Evolutionary conservation across 2,888 invertebrate species (phyloP), one percentile per base, ranked within the genome.

Genomic region (Zonitis immaculata): DNA sequence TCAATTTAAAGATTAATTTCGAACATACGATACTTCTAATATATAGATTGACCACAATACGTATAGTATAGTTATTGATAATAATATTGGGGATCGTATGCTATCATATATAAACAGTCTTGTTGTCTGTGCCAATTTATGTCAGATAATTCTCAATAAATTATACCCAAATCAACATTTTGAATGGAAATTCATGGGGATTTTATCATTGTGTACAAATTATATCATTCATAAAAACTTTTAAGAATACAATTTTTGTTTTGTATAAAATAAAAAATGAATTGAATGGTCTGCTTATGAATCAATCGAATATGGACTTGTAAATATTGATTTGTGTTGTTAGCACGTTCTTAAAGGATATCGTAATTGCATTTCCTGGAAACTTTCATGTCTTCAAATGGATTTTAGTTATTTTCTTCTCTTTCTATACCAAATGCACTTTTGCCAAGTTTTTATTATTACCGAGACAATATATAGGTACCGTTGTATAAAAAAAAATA

Each of bases 391-490:
- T 12, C 54, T 59, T 61, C 32, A 64, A 67, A 64, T 65, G 63
- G 65, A 66, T 65, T 65, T 58, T 57, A 49, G 52, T 55, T 57
- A 61, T 63, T n/a, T n/a, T n/a, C n/a, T n/a, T n/a, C 61, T 61
- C 62, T 66, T 61, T 58, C 66, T 58, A 62, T 57, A 52, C 58
- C 57, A 61, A 62, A 57, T 63, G 62, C 65, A 62, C 52, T 62
- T 60, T 56, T 53, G 12, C 58, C 43, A 53, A 54, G 61, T 57
- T 59, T 60, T 59, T 14, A 44, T 28, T 28, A 16, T n/a, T 16
- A 12, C 16, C 2, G 20, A 7, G 8, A 47, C n/a, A 11, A n/a
- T n/a, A n/a, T n/a, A n/a, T n/a, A n/a, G n/a, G n/a, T n/a, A n/a
- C n/a, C n/a, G n/a, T n/a, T n/a, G n/a, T n/a, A n/a, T n/a, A n/a